Conservation (phyloP, 2,797 vertebrate genomes). For the Menidia menidia region DNA sequence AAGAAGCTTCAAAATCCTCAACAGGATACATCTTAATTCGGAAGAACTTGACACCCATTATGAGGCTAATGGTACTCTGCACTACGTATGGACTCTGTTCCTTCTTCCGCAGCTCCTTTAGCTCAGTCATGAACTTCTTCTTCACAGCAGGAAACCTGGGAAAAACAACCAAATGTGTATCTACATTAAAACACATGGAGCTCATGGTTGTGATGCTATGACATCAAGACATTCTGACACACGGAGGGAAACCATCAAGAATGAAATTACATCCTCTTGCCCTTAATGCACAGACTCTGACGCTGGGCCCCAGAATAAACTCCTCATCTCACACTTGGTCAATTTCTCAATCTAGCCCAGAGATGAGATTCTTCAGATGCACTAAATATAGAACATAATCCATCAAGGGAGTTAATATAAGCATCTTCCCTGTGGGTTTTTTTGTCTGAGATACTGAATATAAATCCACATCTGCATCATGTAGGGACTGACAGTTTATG, state of each 20-base stretch:
- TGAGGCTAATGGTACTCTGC: slow-evolving; percentile 96
- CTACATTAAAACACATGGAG: slow-evolving; percentile 43
- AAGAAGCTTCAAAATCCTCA: slow-evolving; percentile 98
- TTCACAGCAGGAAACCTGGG: slow-evolving; percentile 95
- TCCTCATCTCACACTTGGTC: slow-evolving; percentile 54
- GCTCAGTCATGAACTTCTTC: slow-evolving; percentile 96
- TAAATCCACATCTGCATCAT: slow-evolving; percentile 19
- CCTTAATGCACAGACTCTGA: slow-evolving; percentile 28
- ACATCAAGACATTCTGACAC: slow-evolving; percentile 23
- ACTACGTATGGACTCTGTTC: slow-evolving; percentile 94
- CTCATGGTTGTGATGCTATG: slow-evolving; percentile 23
- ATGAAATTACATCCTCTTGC: slow-evolving; percentile 37
- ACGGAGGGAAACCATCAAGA: slow-evolving; percentile 32
- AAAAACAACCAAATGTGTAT: slow-evolving; percentile 26
- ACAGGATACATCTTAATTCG: slow-evolving; percentile 99
- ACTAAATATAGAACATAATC: slow-evolving; percentile 73
- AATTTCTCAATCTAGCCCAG: slow-evolving; percentile 56
- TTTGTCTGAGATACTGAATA: slow-evolving; percentile 15
- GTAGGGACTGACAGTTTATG: neutral
- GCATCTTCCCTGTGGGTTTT: slow-evolving; percentile 23
- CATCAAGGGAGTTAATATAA: slow-evolving; percentile 51
- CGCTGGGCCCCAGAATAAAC: slow-evolving; percentile 51
- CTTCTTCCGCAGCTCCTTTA: slow-evolving; percentile 95
- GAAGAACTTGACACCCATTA: slow-evolving; percentile 99
- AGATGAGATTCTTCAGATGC: slow-evolving; percentile 63